Base-by-base conservation (phyloP, 1,140 invertebrate genomes). In the Aphelinus certus region DNA sequence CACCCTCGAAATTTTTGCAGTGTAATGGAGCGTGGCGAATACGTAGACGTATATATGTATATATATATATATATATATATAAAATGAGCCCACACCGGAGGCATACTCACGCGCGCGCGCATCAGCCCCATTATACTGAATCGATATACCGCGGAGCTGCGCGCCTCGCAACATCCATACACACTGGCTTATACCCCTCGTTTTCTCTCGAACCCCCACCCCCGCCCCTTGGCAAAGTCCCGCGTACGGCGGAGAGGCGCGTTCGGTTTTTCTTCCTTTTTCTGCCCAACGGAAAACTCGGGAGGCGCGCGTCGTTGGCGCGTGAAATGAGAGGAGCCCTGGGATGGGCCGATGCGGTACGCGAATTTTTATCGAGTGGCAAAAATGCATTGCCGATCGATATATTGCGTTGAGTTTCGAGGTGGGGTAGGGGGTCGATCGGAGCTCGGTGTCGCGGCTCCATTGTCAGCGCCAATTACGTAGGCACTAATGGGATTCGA, bases 1-100 rank as follows among this genome's bases (percentile, higher is more conserved):
- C 26, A 26, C 26, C n/a, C 3, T 3, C 51, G 55, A 72, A 57
- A 66, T 72, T 72, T 66, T 65, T 42, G 56, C 55, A 5, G 55
- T 49, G 62, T 72, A 72, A 72, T 65, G 62, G 71, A 65, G 62
- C 62, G 62, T 58, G 45, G 26, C 26, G 26, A 26, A 26, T 26
- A 26, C 26, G 26, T 26, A 26, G 26, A 26, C 26, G 26, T 26
- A 26, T 26, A 26, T 26, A 26, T 26, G 26, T 26, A 26, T 26
- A 26, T 26, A 26, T 26, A 26, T 26, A 26, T 26, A 26, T 26
- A 0, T 26, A 26, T 26, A 26, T 26, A 26, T 26, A 26, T 26
- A 26, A 26, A 26, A 26, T 26, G 26, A 26, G 26, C 26, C 0
- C 26, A 26, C 0, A 26, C 26, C 26, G 26, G 26, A 26, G 26